phyloP scores from a whole-genome alignment of 2,797 vertebrate genomes.

The Lacerta bilineata region DNA sequence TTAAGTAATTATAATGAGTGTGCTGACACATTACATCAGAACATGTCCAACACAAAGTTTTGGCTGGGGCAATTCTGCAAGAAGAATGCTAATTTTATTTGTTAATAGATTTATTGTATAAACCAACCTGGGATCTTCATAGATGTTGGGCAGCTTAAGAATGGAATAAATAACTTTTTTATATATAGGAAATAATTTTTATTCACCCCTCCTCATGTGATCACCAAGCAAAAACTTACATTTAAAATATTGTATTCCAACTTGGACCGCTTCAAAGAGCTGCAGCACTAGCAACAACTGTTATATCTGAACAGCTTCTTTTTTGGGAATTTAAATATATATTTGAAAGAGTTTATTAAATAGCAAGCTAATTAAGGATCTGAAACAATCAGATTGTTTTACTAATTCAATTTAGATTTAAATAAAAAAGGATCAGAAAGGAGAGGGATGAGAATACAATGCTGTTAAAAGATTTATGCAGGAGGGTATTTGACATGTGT shows the following conservation, averaged over 20 bases:
- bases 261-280: background rate
- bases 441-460: background rate
- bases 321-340: background rate
- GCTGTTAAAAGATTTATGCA: slow-evolving; percentile 46
- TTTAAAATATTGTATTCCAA: slow-evolving; percentile 6
- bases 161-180: no score
- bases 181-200: background rate
- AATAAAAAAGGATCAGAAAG: background rate
- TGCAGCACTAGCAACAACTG: background rate
- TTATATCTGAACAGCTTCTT: background rate
- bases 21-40: background rate
- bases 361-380: background rate
- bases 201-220: background rate
- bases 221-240: background rate
- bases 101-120: no score
- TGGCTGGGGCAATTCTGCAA: background rate
- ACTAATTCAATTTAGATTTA: slow-evolving; percentile 41
- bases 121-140: no score
- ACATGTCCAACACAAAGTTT: background rate
- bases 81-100: background rate
- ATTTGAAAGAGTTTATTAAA: background rate
- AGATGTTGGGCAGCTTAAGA: no score
- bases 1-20: background rate
- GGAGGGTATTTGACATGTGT: slow-evolving; percentile 56
- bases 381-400: slow-evolving; percentile 20